Evolutionary conservation across 92 coral and sea anemone species (phyloP).

Genomic region (Actinostola sp.): DNA sequence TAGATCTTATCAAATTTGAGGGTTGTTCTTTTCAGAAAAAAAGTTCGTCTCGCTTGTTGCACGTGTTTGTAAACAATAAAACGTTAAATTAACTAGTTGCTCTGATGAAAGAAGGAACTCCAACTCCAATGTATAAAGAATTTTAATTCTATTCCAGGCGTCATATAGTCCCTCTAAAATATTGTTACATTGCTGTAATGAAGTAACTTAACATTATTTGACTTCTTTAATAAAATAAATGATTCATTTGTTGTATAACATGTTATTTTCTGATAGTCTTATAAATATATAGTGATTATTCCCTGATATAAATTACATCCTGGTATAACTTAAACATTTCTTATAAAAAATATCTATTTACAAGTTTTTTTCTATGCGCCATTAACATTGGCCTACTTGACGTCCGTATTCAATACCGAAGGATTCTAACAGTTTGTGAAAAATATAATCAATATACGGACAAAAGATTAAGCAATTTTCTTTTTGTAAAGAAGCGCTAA

Average conservation of each 20-base stretch:
- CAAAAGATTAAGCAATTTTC: background rate
- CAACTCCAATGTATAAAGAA: too few relatives aligned
- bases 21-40: too few relatives aligned
- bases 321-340: slow-evolving; percentile 48
- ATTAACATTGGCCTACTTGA: too few relatives aligned
- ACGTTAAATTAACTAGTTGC: too few relatives aligned
- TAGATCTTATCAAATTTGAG: too few relatives aligned
- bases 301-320: slow-evolving; percentile 33
- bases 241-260: slow-evolving; percentile 17
- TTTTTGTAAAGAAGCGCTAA: background rate
- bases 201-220: slow-evolving; percentile 1
- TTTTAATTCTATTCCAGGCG: too few relatives aligned
- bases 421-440: background rate
- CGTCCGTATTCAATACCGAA: background rate
- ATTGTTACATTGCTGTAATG: background rate
- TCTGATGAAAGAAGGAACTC: too few relatives aligned
- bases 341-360: slow-evolving; percentile 38
- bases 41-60: too few relatives aligned
- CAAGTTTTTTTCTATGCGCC: slow-evolving; percentile 26
- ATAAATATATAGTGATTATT: slow-evolving; percentile 46
- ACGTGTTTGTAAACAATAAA: too few relatives aligned
- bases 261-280: slow-evolving; percentile 26
- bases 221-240: slow-evolving; percentile 30
- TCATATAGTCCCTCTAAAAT: background rate
- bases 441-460: background rate